Evolutionary conservation across 2,797 vertebrate genomes (phyloP).

Genomic region (Hapalemur alaotrensis): DNA sequence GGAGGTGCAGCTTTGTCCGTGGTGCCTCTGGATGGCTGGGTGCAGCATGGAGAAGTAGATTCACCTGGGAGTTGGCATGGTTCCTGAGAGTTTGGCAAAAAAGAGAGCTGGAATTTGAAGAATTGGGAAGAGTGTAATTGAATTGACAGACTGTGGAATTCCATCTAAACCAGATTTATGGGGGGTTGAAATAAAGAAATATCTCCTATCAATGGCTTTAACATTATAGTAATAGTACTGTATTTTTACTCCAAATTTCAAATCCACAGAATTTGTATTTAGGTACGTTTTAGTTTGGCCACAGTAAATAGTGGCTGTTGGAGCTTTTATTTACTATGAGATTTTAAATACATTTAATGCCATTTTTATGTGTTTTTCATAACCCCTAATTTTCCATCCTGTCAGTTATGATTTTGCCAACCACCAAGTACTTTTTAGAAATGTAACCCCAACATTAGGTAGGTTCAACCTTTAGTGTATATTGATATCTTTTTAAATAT

Average conservation of each 20-base stretch:
- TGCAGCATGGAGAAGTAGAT: not conserved
- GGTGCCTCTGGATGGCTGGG: not conserved
- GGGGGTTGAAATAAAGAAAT: not conserved
- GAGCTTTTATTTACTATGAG: not conserved
- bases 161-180: not conserved
- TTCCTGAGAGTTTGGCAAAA: not conserved
- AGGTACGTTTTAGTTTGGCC: not conserved
- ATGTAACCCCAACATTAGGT: not conserved
- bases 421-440: slow-evolving; percentile 4
- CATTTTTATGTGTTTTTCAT: not conserved
- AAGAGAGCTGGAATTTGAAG: not conserved
- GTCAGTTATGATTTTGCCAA: not conserved
- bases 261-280: not conserved
- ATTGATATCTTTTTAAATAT: not conserved
- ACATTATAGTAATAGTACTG: too few relatives aligned
- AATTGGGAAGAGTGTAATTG: not conserved
- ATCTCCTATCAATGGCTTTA: not conserved
- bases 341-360: not conserved
- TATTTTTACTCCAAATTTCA: not conserved
- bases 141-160: not conserved
- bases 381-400: not conserved
- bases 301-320: not conserved
- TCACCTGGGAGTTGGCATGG: not conserved
- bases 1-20: not conserved
- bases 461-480: not conserved